Conservation (phyloP, 2,888 invertebrate species). For the Ellobium chinense region DNA sequence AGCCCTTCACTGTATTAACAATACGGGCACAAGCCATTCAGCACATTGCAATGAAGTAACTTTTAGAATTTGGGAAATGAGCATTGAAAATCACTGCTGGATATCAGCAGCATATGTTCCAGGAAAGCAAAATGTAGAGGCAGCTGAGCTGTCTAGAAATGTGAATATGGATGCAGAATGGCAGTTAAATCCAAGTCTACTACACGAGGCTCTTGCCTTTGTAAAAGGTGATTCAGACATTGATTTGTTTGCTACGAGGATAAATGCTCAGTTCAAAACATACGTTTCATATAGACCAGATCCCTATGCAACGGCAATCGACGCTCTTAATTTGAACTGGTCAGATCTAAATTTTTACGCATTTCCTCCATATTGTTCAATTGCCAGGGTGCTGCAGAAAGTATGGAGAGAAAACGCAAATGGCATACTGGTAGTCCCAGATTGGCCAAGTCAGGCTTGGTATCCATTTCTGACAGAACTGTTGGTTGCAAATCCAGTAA, state of each 20-base stretch:
- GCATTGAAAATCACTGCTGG: not conserved
- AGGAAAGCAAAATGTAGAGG: not conserved
- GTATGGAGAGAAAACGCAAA: not conserved
- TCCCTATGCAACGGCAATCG: not conserved
- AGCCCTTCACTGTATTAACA: not conserved
- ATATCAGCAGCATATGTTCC: not conserved
- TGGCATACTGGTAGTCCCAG: not conserved
- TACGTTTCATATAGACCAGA: not conserved
- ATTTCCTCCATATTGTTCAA: not conserved
- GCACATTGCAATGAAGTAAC: not conserved
- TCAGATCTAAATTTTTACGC: no score
- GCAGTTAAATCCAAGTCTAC: no score
- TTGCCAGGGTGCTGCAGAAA: not conserved
- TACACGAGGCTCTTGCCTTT: not conserved
- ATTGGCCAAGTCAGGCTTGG: not conserved
- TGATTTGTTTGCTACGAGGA: not conserved
- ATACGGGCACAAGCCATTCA: not conserved
- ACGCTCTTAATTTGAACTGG: no score
- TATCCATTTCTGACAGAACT: not conserved
- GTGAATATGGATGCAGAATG: not conserved
- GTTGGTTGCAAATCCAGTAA: not conserved
- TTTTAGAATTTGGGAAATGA: not conserved
- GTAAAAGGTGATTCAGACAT: not conserved
- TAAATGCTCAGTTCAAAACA: not conserved
- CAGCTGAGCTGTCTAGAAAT: not conserved